Evolutionary conservation across 2,113 vertebrate species (phyloP).

Genomic region (Opisthocomus hoazin): DNA sequence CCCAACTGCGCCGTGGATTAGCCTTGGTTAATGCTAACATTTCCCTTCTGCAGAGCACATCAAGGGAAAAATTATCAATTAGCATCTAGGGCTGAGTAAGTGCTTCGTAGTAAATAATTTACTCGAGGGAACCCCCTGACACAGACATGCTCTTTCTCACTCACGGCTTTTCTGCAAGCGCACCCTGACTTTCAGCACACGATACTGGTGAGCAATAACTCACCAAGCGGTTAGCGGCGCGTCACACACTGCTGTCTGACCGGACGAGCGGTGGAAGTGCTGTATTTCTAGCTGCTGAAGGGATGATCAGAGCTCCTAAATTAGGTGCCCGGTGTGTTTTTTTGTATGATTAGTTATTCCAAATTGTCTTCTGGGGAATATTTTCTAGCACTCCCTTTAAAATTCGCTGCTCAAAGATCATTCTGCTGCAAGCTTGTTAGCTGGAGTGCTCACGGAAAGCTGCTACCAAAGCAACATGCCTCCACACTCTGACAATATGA

Average conservation of each 20-base stretch:
- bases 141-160: neutral
- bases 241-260: neutral
- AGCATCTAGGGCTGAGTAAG: constrained; percentile 23
- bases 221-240: rapidly evolving
- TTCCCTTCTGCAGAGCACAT: neutral
- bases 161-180: neutral
- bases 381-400: neutral
- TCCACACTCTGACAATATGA: neutral
- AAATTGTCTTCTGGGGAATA: neutral
- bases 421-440: neutral
- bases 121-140: neutral
- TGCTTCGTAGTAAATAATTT: constrained; percentile 25
- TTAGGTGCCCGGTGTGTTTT: neutral
- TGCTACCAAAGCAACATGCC: neutral
- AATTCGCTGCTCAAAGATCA: neutral
- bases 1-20: neutral
- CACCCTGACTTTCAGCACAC: neutral
- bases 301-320: neutral
- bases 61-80: constrained; percentile 43
- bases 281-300: neutral
- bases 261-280: neutral
- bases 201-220: neutral
- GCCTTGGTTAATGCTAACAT: constrained; percentile 38
- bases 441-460: neutral
- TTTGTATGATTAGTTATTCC: neutral